phyloP scores from a whole-genome alignment of 2,888 invertebrate species.

The Ormyrus thymus region DNA sequence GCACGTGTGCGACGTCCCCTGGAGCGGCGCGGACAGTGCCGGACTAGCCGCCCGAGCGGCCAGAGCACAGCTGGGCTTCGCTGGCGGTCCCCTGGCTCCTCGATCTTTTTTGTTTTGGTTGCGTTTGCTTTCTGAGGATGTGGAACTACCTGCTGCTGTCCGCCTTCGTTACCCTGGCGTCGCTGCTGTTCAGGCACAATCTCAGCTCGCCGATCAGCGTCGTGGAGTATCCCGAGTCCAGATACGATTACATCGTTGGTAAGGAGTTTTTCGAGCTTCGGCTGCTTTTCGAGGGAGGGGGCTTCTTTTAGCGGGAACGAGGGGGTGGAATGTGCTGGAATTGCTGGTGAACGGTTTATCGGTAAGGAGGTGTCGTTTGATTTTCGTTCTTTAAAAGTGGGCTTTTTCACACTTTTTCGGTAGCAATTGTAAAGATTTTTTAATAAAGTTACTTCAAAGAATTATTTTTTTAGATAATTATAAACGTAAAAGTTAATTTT shows the following conservation, averaged over 20 bases:
- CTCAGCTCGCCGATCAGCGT: constrained; percentile 65
- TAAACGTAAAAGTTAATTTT: too few relatives aligned
- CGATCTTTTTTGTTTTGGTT: neutral
- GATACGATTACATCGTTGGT: constrained; percentile 72
- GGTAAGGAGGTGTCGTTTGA: too few relatives aligned
- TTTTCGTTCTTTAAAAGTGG: too few relatives aligned
- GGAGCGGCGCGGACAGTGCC: neutral
- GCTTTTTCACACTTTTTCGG: too few relatives aligned
- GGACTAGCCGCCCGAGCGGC: neutral
- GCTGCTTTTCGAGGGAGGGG: too few relatives aligned
- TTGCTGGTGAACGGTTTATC: too few relatives aligned
- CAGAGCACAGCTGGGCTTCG: neutral
- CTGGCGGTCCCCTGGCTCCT: neutral
- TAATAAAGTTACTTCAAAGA: too few relatives aligned
- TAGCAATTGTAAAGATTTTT: too few relatives aligned
- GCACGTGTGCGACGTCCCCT: constrained; percentile 11
- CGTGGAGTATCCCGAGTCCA: constrained; percentile 63
- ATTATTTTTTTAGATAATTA: too few relatives aligned
- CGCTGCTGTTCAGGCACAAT: constrained; percentile 67
- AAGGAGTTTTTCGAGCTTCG: constrained; percentile 53
- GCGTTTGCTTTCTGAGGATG: constrained; percentile 57
- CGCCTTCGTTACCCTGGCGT: constrained; percentile 61
- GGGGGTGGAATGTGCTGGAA: too few relatives aligned
- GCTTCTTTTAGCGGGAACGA: too few relatives aligned
- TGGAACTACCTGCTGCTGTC: constrained; percentile 68